phyloP scores from a whole-genome alignment of 2,113 vertebrate species.

The Microtus richardsoni region DNA sequence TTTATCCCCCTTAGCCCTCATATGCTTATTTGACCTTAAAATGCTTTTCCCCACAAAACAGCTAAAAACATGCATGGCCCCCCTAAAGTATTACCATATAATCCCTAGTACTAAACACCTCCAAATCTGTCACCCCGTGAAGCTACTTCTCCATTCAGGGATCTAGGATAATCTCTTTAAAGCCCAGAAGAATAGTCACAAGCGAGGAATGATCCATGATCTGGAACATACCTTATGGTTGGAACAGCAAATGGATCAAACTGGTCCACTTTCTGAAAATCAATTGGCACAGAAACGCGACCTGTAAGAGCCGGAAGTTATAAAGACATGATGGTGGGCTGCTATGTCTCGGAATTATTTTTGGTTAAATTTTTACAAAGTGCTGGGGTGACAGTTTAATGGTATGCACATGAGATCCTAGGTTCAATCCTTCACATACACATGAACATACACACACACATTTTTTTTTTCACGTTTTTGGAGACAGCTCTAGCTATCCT shows the following conservation, averaged over 20 bases:
- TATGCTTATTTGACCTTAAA: conserved; percentile 46
- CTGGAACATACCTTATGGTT: conserved; percentile 89
- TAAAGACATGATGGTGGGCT: not conserved
- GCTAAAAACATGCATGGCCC: conserved; percentile 22
- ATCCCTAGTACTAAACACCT: not conserved
- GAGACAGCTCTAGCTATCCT: not conserved
- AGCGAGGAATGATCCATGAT: conserved; percentile 9
- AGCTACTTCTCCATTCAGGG: not conserved
- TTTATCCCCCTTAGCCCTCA: not conserved
- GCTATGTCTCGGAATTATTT: not conserved
- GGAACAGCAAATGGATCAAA: conserved; percentile 96
- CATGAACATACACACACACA: not conserved
- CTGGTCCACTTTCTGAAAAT: conserved; percentile 90
- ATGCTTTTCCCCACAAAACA: conserved; percentile 1
- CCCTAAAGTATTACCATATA: not conserved
- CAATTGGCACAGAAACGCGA: conserved; percentile 95
- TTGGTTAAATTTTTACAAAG: not conserved
- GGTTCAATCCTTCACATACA: not conserved
- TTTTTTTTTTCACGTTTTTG: not conserved
- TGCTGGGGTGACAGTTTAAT: not conserved
- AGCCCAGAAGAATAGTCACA: conserved; percentile 35
- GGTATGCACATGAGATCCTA: not conserved
- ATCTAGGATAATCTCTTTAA: conserved; percentile 23
- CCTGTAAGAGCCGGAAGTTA: conserved; percentile 81
- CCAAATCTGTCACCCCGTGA: not conserved